Percentiles rank a stretch among this genome's conserved stretches.
These are phyloP conservation scores for Scaptodrosophila latifasciaeformis DNA, from an alignment of 2,888 invertebrate species.

Conservation along the genomic window DNA sequence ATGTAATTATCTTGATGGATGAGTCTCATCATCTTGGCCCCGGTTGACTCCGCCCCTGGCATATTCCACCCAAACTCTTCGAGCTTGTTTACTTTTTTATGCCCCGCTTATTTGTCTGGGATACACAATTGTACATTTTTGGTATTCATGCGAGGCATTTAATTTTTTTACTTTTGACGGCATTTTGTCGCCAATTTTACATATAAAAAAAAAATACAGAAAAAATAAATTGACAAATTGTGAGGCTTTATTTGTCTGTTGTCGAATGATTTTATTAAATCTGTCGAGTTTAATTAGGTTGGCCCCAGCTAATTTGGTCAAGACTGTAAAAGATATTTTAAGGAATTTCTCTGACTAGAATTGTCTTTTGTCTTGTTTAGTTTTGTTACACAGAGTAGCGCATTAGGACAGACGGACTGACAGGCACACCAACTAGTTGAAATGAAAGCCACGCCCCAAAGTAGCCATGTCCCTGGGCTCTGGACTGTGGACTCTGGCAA, in stretches of 20 bases:
- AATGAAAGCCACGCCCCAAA: too few species aligned
- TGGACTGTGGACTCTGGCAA: constrained; percentile 26
- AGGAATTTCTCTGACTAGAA: too few species aligned
- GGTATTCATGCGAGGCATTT: constrained; percentile 51
- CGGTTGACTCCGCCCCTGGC: neutral
- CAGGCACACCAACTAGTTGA: neutral
- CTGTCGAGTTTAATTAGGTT: constrained; percentile 21
- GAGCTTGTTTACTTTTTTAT: neutral
- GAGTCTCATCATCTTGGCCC: constrained; percentile 28
- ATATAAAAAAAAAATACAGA: neutral
- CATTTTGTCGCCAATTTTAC: neutral
- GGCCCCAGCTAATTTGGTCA: constrained; percentile 10
- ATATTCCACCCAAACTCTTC: neutral
- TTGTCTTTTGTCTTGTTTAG: too few species aligned
- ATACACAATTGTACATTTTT: neutral
- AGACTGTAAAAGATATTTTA: too few species aligned
- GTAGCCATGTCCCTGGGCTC: too few species aligned
- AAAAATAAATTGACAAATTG: constrained; percentile 38
- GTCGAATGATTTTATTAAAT: too few species aligned
- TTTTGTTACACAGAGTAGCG: too few species aligned
- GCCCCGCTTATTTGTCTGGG: neutral
- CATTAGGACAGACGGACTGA: constrained; percentile 13
- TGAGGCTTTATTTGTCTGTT: constrained; percentile 4
- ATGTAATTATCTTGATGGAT: constrained; percentile 50
- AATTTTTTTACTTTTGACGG: constrained; percentile 12